phyloP scores from a whole-genome alignment of 1,140 invertebrate genomes.

The Protaetia brevitarsis region DNA sequence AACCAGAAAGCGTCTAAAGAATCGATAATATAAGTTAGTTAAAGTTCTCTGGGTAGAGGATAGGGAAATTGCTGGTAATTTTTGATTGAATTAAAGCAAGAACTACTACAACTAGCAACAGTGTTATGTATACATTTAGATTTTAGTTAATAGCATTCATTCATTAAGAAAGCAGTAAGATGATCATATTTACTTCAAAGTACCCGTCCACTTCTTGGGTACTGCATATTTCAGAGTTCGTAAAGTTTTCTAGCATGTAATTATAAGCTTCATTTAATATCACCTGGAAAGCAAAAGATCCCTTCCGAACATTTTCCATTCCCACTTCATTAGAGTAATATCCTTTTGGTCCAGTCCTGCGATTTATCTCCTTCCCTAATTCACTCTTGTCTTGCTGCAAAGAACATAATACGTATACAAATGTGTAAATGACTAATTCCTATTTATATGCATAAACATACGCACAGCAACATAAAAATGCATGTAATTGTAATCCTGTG shows the following conservation, averaged over 20 bases:
- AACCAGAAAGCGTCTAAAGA: too few relatives aligned
- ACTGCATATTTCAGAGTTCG: conserved; percentile 39
- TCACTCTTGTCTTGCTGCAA: conserved; percentile 8
- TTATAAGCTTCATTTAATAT: conserved; percentile 29
- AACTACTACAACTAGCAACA: too few relatives aligned
- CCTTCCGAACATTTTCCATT: conserved; percentile 35
- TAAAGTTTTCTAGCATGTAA: conserved; percentile 35
- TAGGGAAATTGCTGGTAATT: too few relatives aligned
- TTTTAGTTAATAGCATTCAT: too few relatives aligned
- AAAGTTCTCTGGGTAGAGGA: too few relatives aligned
- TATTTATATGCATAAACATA: background rate
- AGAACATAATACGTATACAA: background rate
- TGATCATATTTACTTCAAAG: conserved; percentile 28
- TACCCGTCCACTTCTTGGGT: conserved; percentile 37
- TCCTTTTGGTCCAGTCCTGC: conserved; percentile 30
- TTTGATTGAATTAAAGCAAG: too few relatives aligned
- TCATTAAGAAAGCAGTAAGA: too few relatives aligned
- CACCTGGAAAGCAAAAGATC: conserved; percentile 39
- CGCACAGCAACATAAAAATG: conserved; percentile 37
- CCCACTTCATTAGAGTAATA: conserved; percentile 32
- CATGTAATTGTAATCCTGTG: conserved; percentile 33
- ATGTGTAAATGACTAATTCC: background rate
- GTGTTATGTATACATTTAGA: too few relatives aligned
- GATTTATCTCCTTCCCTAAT: conserved; percentile 30
- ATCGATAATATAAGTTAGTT: too few relatives aligned